Conservation (phyloP, 2,113 vertebrate genomes). For the Natator depressus region DNA sequence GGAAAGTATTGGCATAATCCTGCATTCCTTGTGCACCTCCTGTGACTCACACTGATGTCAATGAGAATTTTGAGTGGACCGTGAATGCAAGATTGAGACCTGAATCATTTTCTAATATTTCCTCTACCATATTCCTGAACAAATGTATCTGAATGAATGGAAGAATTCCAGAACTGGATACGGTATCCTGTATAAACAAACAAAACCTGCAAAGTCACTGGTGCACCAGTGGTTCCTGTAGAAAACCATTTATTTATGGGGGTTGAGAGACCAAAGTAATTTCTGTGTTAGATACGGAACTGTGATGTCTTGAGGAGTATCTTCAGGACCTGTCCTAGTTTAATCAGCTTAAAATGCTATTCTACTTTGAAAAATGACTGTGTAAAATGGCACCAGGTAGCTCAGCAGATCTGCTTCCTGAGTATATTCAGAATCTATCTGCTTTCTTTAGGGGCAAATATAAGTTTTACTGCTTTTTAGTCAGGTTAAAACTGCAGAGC, state of each 20-base stretch:
- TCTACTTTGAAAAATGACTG: not conserved
- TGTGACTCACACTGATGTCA: not conserved
- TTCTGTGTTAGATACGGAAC: not conserved
- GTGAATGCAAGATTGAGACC: not conserved
- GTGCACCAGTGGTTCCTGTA: not conserved
- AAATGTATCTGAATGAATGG: not conserved
- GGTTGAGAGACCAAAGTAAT: not conserved
- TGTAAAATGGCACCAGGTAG: not conserved
- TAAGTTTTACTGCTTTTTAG: not conserved
- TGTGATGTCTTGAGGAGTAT: not conserved
- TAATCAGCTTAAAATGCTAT: not conserved
- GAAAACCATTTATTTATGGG: not conserved
- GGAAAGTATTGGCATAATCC: not conserved
- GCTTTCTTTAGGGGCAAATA: not conserved
- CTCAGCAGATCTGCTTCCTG: not conserved
- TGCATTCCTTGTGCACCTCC: not conserved
- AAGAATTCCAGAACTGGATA: not conserved
- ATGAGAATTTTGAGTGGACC: not conserved
- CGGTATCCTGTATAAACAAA: not conserved
- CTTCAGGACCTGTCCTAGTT: not conserved
- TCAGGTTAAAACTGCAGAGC: not conserved
- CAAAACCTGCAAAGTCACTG: not conserved
- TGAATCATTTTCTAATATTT: not conserved
- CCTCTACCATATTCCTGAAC: not conserved
- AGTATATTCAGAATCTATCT: not conserved